phyloP scores from a whole-genome alignment of 2,113 vertebrate genomes.

The Typhlomys cinereus region DNA sequence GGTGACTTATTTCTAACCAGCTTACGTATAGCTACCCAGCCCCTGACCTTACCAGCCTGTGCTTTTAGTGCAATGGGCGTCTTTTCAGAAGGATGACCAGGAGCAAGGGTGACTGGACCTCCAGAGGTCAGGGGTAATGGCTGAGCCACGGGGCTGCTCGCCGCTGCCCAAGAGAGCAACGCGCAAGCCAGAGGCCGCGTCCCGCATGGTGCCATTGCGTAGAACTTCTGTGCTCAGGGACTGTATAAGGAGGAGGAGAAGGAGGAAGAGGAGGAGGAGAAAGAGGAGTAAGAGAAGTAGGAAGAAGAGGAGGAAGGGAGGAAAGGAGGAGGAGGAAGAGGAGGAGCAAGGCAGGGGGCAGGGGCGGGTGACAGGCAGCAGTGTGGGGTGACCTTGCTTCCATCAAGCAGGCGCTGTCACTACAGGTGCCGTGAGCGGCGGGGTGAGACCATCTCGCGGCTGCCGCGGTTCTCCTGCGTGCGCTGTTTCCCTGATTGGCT shows the following conservation, averaged over 20 bases:
- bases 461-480: too few species aligned
- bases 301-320: not conserved
- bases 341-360: too few species aligned
- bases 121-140: not conserved
- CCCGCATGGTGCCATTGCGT: not conserved
- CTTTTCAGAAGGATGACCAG: not conserved
- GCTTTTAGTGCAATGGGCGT: too few species aligned
- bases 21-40: not conserved
- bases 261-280: not conserved
- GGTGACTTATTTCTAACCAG: not conserved
- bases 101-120: not conserved
- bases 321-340: not conserved
- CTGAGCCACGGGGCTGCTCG: not conserved
- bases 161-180: not conserved
- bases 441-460: too few species aligned
- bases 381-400: not conserved
- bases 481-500: too few species aligned
- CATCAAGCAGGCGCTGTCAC: fast-evolving
- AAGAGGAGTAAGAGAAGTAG: too few species aligned
- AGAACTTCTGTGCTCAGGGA: not conserved
- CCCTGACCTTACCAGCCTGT: not conserved
- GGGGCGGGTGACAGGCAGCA: too few species aligned
- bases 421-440: not conserved
- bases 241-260: not conserved
- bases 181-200: not conserved